Conservation (phyloP, 2,888 invertebrate genomes). For the Nipponacmea schrenckii region DNA sequence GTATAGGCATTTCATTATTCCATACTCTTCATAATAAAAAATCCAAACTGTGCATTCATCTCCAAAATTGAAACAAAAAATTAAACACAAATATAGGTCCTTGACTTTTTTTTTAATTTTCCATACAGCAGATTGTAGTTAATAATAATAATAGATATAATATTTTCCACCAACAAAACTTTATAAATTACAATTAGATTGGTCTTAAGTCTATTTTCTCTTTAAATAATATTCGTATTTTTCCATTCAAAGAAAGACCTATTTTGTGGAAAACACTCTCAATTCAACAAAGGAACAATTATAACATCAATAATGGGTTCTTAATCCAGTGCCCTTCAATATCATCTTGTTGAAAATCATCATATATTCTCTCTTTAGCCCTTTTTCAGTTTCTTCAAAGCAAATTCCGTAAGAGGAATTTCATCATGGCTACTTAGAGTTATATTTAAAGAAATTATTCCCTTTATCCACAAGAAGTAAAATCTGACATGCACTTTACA, state of each 20-base stretch:
- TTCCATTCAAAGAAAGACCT: not conserved
- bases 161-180: conserved; percentile 3
- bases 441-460: not conserved
- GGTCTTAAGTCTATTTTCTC: not conserved
- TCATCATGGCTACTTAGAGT: not conserved
- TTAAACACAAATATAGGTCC: not conserved
- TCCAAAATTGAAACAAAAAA: too few relatives aligned
- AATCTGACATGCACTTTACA: too few relatives aligned
- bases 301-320: not conserved
- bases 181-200: conserved; percentile 6
- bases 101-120: conserved; percentile 7
- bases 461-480: not conserved
- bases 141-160: conserved; percentile 3
- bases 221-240: too few relatives aligned
- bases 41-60: too few relatives aligned
- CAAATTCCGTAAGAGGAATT: too few relatives aligned
- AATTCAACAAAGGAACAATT: conserved; percentile 1
- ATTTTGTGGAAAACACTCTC: not conserved
- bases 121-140: conserved; percentile 3
- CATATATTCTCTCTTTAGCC: too few relatives aligned
- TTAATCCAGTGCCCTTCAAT: not conserved
- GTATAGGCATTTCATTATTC: too few relatives aligned
- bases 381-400: too few relatives aligned
- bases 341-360: too few relatives aligned
- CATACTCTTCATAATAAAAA: too few relatives aligned